Evolutionary conservation across 1,140 invertebrate species (phyloP).

Genomic region (Lucilia sericata): DNA sequence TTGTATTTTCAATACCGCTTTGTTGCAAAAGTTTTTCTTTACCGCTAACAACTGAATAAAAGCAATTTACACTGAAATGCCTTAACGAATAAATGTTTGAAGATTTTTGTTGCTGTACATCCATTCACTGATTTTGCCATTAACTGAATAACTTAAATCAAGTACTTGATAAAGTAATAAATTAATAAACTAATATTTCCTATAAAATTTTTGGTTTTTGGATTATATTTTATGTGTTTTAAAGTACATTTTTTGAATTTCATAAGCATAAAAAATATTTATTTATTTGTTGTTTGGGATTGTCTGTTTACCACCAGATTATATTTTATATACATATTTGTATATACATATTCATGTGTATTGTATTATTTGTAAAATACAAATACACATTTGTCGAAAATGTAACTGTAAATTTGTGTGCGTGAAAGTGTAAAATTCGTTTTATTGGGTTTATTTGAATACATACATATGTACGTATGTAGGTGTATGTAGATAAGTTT

Average conservation of each 20-base stretch:
- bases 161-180: background rate
- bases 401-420: background rate
- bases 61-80: background rate
- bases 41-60: background rate
- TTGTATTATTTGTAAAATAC: background rate
- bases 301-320: constrained; percentile 20
- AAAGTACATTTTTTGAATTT: too few species aligned
- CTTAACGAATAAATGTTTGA: background rate
- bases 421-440: background rate
- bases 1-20: background rate
- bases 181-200: background rate
- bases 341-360: too few species aligned
- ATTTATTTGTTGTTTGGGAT: background rate
- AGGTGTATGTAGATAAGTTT: background rate
- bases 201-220: background rate
- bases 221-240: too few species aligned
- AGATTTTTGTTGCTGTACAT: background rate
- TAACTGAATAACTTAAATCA: background rate
- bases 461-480: too few species aligned
- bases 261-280: background rate
- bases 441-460: background rate
- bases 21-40: background rate
- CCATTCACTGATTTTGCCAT: background rate
- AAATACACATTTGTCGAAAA: too few species aligned
- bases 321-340: too few species aligned